Conservation (phyloP, 2,113 vertebrate species). For the Petromus typicus region DNA sequence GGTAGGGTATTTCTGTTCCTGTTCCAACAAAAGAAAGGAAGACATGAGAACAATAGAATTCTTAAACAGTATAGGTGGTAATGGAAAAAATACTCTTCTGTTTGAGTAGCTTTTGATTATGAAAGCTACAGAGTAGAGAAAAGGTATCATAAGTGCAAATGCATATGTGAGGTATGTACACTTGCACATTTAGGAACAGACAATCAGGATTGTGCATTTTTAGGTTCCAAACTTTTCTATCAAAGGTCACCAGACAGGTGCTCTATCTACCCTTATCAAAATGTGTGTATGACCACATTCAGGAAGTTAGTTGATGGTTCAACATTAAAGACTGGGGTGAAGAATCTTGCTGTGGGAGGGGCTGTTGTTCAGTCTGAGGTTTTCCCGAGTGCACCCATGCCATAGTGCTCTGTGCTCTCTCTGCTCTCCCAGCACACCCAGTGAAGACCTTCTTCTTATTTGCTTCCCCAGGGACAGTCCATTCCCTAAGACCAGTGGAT, state of each 20-base stretch:
- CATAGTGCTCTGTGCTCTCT: not conserved
- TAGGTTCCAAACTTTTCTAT: not conserved
- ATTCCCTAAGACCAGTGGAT: not conserved
- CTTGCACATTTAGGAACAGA: not conserved
- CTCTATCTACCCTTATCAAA: not conserved
- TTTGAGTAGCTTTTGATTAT: not conserved
- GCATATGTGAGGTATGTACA: no score
- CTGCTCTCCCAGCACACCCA: not conserved
- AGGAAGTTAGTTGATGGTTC: slow-evolving; percentile 12
- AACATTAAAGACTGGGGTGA: not conserved
- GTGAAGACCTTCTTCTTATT: not conserved
- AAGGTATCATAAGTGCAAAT: not conserved
- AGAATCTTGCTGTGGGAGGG: not conserved
- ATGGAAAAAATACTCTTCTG: not conserved
- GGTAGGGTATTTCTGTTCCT: not conserved
- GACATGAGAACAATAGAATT: not conserved
- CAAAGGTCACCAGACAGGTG: not conserved
- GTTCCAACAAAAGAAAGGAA: not conserved
- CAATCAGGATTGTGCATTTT: not conserved
- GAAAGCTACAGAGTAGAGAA: not conserved
- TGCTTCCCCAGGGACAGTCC: not conserved
- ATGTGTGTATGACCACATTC: not conserved
- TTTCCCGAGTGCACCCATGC: not conserved
- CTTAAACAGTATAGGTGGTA: not conserved
- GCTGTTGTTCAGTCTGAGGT: not conserved